These are phyloP conservation scores for Pipra filicauda DNA, from an alignment of 2,113 vertebrate species.

Conservation along the genomic window DNA sequence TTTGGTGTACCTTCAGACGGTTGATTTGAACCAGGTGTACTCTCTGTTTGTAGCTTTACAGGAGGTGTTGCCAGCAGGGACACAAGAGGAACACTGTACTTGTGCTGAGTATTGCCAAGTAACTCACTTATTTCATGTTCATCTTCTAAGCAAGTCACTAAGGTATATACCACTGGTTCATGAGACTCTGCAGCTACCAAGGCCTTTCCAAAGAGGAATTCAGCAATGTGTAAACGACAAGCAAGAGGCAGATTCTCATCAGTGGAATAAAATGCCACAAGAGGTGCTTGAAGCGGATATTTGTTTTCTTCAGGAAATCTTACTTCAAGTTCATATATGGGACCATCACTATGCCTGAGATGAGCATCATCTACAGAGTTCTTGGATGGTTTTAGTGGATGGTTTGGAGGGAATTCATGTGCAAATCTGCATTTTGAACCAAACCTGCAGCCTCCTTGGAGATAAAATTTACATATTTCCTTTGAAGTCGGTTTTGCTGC, in stretches of 20 bases:
- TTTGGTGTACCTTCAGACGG: constrained; percentile 58
- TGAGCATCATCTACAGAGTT: constrained; percentile 77
- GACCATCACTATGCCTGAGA: constrained; percentile 60
- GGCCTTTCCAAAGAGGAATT: constrained; percentile 87
- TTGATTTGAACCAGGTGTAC: background rate
- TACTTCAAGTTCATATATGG: constrained; percentile 88
- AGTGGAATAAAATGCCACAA: constrained; percentile 92
- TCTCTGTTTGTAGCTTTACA: constrained; percentile 48
- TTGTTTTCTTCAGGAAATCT: constrained; percentile 88
- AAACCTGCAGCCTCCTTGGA: constrained; percentile 87
- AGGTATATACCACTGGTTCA: constrained; percentile 88
- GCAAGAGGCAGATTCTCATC: constrained; percentile 82
- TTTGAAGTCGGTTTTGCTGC: constrained; percentile 8
- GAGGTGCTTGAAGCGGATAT: constrained; percentile 90
- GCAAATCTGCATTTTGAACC: constrained; percentile 88
- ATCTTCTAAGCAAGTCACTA: constrained; percentile 88
- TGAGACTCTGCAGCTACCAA: constrained; percentile 78
- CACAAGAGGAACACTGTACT: constrained; percentile 82
- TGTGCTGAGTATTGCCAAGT: constrained; percentile 82
- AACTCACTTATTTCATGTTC: constrained; percentile 80
- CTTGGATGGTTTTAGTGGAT: constrained; percentile 68
- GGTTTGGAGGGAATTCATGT: constrained; percentile 80
- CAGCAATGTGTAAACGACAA: constrained; percentile 86
- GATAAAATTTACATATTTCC: constrained; percentile 86
- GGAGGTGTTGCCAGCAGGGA: constrained; percentile 48